Conservation (phyloP, 2,113 vertebrate genomes). For the Lepidothrix coronata region DNA sequence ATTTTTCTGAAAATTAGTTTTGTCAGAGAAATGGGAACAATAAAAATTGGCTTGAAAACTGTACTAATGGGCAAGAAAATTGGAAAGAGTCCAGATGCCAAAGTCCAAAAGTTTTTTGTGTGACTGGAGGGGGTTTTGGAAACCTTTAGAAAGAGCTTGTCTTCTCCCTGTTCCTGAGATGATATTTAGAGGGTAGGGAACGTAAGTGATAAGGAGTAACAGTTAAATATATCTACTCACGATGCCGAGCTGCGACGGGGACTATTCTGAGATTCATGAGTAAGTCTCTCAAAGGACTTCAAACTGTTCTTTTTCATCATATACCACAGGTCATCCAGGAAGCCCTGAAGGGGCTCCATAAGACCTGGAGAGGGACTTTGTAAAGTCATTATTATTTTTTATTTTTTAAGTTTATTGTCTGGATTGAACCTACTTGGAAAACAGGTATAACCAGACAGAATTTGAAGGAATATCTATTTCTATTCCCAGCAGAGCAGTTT, state of each 20-base stretch:
- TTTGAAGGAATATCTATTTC: neutral
- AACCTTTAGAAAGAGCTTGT: neutral
- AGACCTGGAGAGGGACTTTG: neutral
- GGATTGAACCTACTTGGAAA: neutral
- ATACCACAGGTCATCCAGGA: neutral
- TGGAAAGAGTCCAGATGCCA: neutral
- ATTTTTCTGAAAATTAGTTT: neutral
- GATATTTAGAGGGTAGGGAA: neutral
- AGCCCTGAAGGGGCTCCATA: neutral
- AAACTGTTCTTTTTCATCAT: neutral
- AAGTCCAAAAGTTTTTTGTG: neutral
- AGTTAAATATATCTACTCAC: neutral
- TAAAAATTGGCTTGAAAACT: accelerated
- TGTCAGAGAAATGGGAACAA: neutral
- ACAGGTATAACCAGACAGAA: neutral
- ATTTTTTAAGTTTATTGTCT: neutral
- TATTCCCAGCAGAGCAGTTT: neutral
- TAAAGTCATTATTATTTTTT: neutral
- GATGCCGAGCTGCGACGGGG: neutral
- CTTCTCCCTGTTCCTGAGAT: neutral
- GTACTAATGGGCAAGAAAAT: neutral
- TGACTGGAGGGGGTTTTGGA: neutral
- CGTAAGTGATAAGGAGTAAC: neutral
- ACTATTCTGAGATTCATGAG: neutral
- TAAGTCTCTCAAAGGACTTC: neutral